Percentiles rank a stretch among this genome's conserved stretches.
phyloP scores from a whole-genome alignment of 2,797 vertebrate genomes.

The Propithecus deckenii region DNA sequence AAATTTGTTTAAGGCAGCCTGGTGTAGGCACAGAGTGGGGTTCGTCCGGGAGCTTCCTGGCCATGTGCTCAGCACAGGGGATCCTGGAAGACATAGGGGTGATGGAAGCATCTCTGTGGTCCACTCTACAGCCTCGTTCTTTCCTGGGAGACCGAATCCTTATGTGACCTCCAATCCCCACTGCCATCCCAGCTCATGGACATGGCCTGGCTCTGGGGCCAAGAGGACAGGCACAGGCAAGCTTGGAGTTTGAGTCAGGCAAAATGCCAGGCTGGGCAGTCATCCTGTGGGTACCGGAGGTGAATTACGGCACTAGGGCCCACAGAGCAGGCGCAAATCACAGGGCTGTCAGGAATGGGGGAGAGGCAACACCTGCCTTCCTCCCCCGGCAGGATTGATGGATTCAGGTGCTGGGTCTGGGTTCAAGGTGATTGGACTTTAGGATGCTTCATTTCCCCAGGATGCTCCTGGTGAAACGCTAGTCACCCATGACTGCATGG shows the following conservation, averaged over 20 bases:
- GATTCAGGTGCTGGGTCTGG: conserved; percentile 30
- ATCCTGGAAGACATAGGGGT: background rate
- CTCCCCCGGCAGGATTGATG: conserved; percentile 47
- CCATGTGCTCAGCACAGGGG: background rate
- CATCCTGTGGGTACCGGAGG: background rate
- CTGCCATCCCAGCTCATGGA: background rate
- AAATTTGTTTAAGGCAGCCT: background rate
- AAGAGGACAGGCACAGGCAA: conserved; percentile 17
- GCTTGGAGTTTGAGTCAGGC: background rate
- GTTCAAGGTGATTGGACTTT: conserved; percentile 51
- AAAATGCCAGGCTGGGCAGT: conserved; percentile 9
- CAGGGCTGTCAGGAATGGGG: background rate
- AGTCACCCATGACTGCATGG: background rate
- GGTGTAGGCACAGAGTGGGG: background rate
- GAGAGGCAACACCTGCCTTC: background rate
- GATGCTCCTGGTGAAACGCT: background rate
- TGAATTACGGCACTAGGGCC: conserved; percentile 37
- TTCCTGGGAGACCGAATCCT: background rate
- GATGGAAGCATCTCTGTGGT: background rate
- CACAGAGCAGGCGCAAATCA: conserved; percentile 28
- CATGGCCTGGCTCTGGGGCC: background rate
- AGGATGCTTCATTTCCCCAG: conserved; percentile 43
- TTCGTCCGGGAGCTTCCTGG: background rate
- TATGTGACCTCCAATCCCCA: background rate
- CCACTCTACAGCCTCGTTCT: background rate